Percentiles rank a stretch among this genome's conserved stretches.
Evolutionary conservation across 1,140 invertebrate species (phyloP).

Genomic region (Gryon sp.): DNA sequence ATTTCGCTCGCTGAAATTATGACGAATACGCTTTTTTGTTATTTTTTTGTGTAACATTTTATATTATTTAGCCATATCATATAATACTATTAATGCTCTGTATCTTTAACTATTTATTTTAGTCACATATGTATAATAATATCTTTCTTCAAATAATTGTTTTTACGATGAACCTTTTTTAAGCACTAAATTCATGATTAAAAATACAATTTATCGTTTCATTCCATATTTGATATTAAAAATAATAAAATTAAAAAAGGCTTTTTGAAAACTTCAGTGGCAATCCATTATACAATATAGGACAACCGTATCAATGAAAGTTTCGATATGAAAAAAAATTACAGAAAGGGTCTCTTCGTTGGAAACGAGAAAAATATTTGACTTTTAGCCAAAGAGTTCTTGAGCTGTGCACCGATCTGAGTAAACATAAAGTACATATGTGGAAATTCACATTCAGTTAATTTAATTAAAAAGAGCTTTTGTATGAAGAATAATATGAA

Average conservation of each 20-base stretch:
- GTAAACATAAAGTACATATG: conserved; percentile 12
- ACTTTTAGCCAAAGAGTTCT: conserved; percentile 49
- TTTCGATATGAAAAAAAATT: conserved; percentile 29
- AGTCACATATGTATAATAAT: too few species aligned
- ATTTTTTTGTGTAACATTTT: neutral
- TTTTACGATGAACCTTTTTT: too few species aligned
- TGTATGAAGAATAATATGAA: conserved; percentile 8
- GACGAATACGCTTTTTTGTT: conserved; percentile 15
- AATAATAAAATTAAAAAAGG: too few species aligned
- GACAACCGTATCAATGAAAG: conserved; percentile 40
- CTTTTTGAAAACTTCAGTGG: too few species aligned
- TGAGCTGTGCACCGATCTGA: conserved; percentile 24
- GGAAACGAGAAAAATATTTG: conserved; percentile 42
- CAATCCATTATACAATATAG: conserved; percentile 42
- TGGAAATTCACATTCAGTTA: conserved; percentile 23
- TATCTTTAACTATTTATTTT: too few species aligned
- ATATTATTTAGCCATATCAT: too few species aligned
- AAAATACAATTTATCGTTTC: too few species aligned
- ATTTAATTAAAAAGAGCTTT: conserved; percentile 42
- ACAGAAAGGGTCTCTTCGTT: conserved; percentile 9
- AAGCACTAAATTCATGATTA: too few species aligned
- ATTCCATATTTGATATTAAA: too few species aligned
- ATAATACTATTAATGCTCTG: too few species aligned
- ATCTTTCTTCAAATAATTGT: too few species aligned
- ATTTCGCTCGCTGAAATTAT: conserved; percentile 10